Evolutionary conservation across 2,888 invertebrate species (phyloP).

Genomic region (Oscheius onirici): DNA sequence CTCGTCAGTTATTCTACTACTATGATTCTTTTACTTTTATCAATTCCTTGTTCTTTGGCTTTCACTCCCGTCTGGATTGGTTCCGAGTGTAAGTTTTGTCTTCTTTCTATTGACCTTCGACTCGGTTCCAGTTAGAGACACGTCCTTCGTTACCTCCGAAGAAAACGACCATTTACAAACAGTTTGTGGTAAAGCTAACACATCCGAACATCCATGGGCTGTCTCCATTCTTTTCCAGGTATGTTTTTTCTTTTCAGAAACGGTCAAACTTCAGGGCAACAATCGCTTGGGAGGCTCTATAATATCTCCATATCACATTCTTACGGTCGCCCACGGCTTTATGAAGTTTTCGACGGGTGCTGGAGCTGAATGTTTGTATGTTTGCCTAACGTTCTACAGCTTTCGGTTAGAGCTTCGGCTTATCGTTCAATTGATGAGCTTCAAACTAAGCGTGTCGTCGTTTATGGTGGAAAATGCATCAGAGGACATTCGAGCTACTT

Average conservation of each 20-base stretch:
- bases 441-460: conserved; percentile 45
- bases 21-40: conserved; percentile 6
- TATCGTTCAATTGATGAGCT: conserved; percentile 55
- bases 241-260: too few relatives aligned
- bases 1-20: conserved; percentile 14
- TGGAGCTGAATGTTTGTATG: conserved; percentile 23
- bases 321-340: conserved; percentile 70
- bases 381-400: background rate
- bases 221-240: conserved; percentile 45
- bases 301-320: conserved; percentile 68
- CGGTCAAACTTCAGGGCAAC: conserved; percentile 42
- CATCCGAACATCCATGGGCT: conserved; percentile 60
- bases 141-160: conserved; percentile 14
- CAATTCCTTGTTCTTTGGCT: background rate
- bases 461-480: conserved; percentile 67
- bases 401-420: conserved; percentile 43
- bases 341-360: conserved; percentile 42
- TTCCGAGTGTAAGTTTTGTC: conserved; percentile 18
- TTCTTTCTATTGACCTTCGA: too few relatives aligned
- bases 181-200: conserved; percentile 16
- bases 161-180: conserved; percentile 20
- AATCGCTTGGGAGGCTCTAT: conserved; percentile 64
- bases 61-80: conserved; percentile 27
- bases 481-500: conserved; percentile 44
- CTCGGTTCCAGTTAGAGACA: conserved; percentile 8